phyloP scores from a whole-genome alignment of 2,888 invertebrate genomes.

The Orchesellides sinensis region DNA sequence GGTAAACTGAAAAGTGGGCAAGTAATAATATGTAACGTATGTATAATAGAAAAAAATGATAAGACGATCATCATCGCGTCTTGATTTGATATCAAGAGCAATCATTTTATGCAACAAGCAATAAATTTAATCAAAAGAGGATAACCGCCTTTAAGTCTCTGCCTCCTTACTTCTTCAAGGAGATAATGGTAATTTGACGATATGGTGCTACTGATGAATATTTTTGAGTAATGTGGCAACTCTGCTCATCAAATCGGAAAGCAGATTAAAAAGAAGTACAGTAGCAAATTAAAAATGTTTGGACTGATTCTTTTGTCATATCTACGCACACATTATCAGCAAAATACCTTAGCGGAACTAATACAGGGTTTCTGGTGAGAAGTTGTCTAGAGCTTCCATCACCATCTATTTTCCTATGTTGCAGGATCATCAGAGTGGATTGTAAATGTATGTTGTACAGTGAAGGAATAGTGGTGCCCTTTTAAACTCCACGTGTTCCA shows the following conservation, averaged over 20 bases:
- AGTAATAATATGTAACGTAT: constrained; percentile 5
- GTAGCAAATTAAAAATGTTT: not conserved
- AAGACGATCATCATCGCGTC: constrained; percentile 9
- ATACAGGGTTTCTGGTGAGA: constrained; percentile 11
- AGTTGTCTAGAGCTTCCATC: not conserved
- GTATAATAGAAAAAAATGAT: too few species aligned
- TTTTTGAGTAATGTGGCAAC: constrained; percentile 30
- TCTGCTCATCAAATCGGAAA: constrained; percentile 28
- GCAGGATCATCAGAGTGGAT: not conserved
- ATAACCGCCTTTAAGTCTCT: constrained; percentile 18
- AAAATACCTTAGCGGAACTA: constrained; percentile 39
- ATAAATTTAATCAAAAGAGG: constrained; percentile 60
- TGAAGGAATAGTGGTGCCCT: not conserved
- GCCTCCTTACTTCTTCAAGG: constrained; percentile 16
- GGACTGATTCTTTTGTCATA: not conserved
- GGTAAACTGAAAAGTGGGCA: not conserved
- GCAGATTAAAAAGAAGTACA: constrained; percentile 3
- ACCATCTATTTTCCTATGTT: not conserved
- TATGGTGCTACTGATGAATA: constrained; percentile 12
- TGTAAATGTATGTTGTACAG: not conserved
- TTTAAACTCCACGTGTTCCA: not conserved
- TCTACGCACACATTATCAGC: not conserved
- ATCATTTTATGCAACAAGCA: constrained; percentile 57
- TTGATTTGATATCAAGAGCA: constrained; percentile 52
- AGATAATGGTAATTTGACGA: constrained; percentile 29